phyloP scores from a whole-genome alignment of 2,113 vertebrate genomes.

The Barnardius zonarius region DNA sequence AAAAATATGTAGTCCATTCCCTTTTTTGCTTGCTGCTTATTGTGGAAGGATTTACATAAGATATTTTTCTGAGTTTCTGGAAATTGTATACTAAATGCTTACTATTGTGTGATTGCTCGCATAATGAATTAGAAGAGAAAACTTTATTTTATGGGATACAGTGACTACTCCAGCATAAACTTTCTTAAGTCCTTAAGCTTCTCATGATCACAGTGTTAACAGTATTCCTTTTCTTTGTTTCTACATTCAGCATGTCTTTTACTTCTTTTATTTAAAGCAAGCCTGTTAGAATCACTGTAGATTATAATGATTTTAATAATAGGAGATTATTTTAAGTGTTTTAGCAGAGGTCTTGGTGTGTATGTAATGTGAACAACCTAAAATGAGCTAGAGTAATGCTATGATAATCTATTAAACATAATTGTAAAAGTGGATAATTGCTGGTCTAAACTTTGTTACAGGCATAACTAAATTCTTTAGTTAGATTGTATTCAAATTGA shows the following conservation, averaged over 20 bases:
- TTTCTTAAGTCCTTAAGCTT: background rate
- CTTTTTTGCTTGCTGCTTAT: background rate
- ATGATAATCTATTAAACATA: background rate
- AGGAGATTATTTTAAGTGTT: background rate
- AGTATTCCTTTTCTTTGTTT: background rate
- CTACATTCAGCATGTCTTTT: background rate
- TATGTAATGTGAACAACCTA: background rate
- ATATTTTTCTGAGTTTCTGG: background rate
- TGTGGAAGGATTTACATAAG: background rate
- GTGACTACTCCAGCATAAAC: background rate
- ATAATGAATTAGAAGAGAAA: background rate
- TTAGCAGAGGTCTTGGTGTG: background rate
- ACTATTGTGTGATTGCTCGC: background rate
- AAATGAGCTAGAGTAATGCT: background rate
- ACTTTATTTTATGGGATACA: background rate
- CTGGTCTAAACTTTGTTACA: background rate
- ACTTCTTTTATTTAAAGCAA: background rate
- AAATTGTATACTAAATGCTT: background rate
- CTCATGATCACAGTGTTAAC: background rate
- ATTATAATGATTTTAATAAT: background rate
- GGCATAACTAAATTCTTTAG: background rate
- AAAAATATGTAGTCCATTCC: background rate
- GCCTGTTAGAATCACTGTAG: background rate
- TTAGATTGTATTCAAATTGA: background rate
- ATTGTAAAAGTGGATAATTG: background rate